phyloP scores from a whole-genome alignment of 2,797 vertebrate species.

The Gallirallus australis region DNA sequence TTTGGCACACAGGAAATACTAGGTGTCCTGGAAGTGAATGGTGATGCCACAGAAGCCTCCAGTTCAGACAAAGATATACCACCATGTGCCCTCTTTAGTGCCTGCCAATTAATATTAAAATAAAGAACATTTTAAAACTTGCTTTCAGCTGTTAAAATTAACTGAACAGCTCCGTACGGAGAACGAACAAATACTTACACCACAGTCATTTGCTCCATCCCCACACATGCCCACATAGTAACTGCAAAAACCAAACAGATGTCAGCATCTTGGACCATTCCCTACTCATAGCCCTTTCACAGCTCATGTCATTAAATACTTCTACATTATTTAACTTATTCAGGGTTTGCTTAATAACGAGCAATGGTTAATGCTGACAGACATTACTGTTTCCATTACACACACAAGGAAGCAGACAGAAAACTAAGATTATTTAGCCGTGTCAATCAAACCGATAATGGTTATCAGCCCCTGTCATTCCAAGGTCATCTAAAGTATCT shows the following conservation, averaged over 20 bases:
- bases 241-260: conserved; percentile 75
- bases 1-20: conserved; percentile 98
- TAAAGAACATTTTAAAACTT: background rate
- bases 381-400: background rate
- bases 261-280: conserved; percentile 31
- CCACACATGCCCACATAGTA: conserved; percentile 99
- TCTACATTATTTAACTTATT: background rate
- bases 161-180: background rate
- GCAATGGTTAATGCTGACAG: background rate
- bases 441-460: background rate
- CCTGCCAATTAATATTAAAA: conserved; percentile 76
- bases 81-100: conserved; percentile 93
- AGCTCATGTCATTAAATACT: background rate
- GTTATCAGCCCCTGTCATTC: background rate
- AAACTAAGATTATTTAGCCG: background rate
- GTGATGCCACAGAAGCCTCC: conserved; percentile 97
- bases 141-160: background rate
- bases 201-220: conserved; percentile 98
- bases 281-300: background rate
- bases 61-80: conserved; percentile 97
- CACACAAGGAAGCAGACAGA: background rate
- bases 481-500: background rate
- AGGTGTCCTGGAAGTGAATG: conserved; percentile 94
- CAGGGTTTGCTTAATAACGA: background rate
- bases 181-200: conserved; percentile 83